Percentiles rank a stretch among this genome's conserved stretches.
Conservation (phyloP, 2,888 invertebrate species). For the Trichogramma evanescens region DNA sequence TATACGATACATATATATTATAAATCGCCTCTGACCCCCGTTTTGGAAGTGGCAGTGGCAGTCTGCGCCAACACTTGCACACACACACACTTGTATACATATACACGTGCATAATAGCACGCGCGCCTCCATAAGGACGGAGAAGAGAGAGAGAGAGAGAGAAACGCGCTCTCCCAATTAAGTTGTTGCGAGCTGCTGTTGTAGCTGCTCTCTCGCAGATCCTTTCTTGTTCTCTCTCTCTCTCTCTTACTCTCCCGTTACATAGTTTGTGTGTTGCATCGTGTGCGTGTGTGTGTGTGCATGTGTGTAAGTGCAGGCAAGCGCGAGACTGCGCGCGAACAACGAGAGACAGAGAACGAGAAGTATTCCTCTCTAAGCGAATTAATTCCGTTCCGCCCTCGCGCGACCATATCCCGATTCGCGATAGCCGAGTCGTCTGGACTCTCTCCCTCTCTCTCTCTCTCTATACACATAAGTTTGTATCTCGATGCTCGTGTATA, state of each 20-base stretch:
- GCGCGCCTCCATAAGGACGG: neutral
- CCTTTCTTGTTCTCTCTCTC: neutral
- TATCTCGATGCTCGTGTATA: neutral
- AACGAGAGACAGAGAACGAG: neutral
- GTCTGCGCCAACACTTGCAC: too few species aligned
- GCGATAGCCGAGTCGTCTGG: too few species aligned
- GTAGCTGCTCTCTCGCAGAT: neutral
- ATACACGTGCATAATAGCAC: too few species aligned
- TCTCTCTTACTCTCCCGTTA: neutral
- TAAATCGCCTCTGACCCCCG: too few species aligned
- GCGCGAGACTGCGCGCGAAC: conserved; percentile 6
- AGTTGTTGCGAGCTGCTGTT: conserved; percentile 35
- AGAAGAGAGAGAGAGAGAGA: conserved; percentile 31
- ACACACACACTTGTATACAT: too few species aligned
- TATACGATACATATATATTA: too few species aligned
- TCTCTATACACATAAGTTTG: too few species aligned
- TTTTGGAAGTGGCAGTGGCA: too few species aligned
- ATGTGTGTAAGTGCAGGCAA: neutral
- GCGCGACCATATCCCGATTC: too few species aligned
- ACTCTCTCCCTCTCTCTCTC: too few species aligned
- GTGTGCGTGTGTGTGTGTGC: neutral
- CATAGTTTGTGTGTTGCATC: neutral
- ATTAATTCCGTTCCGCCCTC: too few species aligned
- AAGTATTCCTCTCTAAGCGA: neutral
- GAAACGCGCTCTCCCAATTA: conserved; percentile 44